Evolutionary conservation across 2,113 vertebrate species (phyloP).

Genomic region (Grammomys dolichurus): DNA sequence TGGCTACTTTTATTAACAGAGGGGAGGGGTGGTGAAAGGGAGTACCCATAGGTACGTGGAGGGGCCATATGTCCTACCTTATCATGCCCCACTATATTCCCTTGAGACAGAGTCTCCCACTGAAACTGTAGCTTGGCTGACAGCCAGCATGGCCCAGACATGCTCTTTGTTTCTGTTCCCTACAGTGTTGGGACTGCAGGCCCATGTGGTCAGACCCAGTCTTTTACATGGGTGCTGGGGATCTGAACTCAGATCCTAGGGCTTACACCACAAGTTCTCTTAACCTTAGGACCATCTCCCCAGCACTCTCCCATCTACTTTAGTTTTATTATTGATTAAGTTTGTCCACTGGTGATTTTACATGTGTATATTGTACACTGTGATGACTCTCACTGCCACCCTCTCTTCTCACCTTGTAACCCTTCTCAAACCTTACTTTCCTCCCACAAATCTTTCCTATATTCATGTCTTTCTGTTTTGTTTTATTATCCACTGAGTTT

Average conservation of each 20-base stretch:
- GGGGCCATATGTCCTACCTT: neutral
- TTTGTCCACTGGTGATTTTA: neutral
- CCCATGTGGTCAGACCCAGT: neutral
- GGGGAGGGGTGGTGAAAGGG: too few relatives aligned
- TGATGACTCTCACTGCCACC: neutral
- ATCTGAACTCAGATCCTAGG: neutral
- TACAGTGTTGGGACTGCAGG: neutral
- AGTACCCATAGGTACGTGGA: neutral
- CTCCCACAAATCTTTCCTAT: neutral
- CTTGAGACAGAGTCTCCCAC: neutral
- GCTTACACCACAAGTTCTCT: neutral
- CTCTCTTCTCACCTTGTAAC: neutral
- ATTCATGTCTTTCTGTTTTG: neutral
- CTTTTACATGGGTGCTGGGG: neutral
- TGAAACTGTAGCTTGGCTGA: neutral
- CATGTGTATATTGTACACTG: neutral
- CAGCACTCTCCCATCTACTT: neutral
- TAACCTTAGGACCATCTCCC: too few relatives aligned
- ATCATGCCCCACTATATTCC: neutral
- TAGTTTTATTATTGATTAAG: too few relatives aligned
- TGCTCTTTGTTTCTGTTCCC: neutral
- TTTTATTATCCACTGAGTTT: neutral
- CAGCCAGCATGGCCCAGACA: neutral
- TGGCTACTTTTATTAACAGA: neutral
- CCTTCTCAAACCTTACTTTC: neutral